Conservation (phyloP, 2,113 vertebrate genomes). For the Otocyon megalotis region DNA sequence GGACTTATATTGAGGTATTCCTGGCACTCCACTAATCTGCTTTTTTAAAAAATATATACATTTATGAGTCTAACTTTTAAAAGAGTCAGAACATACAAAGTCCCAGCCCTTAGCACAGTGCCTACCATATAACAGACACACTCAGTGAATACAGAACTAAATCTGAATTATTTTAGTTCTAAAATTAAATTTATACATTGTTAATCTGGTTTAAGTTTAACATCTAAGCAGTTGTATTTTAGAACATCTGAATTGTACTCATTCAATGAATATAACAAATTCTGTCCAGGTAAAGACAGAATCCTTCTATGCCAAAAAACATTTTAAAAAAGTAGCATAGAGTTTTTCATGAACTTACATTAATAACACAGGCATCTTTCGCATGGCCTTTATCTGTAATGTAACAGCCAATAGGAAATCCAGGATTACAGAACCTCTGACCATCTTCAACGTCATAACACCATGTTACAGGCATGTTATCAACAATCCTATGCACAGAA, state of each 20-base stretch:
- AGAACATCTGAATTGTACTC: background rate
- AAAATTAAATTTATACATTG: slow-evolving; percentile 29
- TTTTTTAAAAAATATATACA: background rate
- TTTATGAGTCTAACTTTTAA: background rate
- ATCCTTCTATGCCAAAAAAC: background rate
- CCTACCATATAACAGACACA: background rate
- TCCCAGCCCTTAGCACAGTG: background rate
- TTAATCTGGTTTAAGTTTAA: slow-evolving; percentile 25
- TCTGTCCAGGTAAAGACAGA: slow-evolving; percentile 34
- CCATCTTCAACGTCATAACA: slow-evolving; percentile 97
- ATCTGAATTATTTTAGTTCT: slow-evolving; percentile 32
- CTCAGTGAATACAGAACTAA: background rate
- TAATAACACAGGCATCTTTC: slow-evolving; percentile 98
- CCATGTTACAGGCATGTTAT: slow-evolving; percentile 99
- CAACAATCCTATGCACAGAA: slow-evolving; percentile 93
- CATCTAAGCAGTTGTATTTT: background rate
- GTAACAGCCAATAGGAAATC: slow-evolving; percentile 97
- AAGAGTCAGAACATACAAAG: background rate
- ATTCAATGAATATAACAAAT: background rate
- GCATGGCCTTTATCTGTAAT: slow-evolving; percentile 92
- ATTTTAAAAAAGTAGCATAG: slow-evolving; percentile 37
- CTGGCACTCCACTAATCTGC: background rate
- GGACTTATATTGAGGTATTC: background rate
- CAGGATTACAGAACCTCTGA: slow-evolving; percentile 98
- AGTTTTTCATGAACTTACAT: slow-evolving; percentile 88